Base-by-base conservation (phyloP, 2,888 invertebrate genomes). In the Laspeyria flexula region DNA sequence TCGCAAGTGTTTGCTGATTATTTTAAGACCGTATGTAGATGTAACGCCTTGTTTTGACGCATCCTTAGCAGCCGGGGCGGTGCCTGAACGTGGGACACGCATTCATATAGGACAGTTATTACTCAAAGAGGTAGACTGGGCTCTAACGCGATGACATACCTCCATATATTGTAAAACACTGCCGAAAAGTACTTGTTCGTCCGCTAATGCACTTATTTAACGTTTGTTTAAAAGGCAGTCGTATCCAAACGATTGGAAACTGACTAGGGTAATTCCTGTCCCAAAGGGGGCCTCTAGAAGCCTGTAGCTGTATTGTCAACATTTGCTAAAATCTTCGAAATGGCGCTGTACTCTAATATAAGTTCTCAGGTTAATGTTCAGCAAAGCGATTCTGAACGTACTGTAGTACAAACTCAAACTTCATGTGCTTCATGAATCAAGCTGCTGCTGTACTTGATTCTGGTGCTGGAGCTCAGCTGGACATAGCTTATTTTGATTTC, bases 161-260 rank as follows among this genome's bases (percentile, higher is more conserved):
- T 18, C 18, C 18, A 5, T 18, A 18, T 18, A 18, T 18, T 7
- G 13, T 4, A 21, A 25, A 13, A 9, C 13, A 39, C 33, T 35
- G 48, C 40, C 23, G 11, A 25, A 16, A 34, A 10, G 12, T 3
- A 25, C 43, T 27, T 25, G n/a, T 40, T 23, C 33, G 41, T 18
- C 37, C 33, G 9, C 46, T 18, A 18, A 2, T 3, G 5, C 18
- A 18, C 18, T 18, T 18, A 18, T 18, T 18, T 18, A 18, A 18
- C 5, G 18, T 18, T 18, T 18, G 18, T 18, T 18, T 18, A 18
- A 18, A 18, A 18, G 18, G 18, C 18, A 18, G 18, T 18, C 18
- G 18, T 18, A 18, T 5, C 18, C 18, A 18, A 18, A 18, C 18
- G 18, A 5, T 5, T 18, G 18, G 18, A 18, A 18, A 18, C 18